Percentiles rank a stretch among this genome's conserved stretches.
Evolutionary conservation across 2,888 invertebrate species (phyloP).

Genomic region (Omphaloscelis lunosa): DNA sequence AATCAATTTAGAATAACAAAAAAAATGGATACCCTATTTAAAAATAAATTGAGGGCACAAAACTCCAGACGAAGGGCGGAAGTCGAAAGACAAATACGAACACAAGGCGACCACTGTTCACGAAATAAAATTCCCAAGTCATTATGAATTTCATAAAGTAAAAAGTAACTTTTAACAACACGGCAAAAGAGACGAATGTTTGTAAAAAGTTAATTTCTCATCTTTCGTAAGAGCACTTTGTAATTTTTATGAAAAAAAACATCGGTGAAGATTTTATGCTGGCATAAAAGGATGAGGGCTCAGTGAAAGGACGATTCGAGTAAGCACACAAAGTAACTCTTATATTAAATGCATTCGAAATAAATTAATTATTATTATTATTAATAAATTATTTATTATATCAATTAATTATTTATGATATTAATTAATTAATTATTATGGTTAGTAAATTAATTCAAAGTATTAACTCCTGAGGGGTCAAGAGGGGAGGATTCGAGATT

Average conservation of each 20-base stretch:
- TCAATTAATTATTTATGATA: no score
- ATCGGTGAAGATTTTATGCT: slow-evolving; percentile 62
- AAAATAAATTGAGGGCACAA: slow-evolving; percentile 54
- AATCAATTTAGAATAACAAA: slow-evolving; percentile 47
- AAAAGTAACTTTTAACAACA: slow-evolving; percentile 75
- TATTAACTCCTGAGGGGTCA: slow-evolving; percentile 20
- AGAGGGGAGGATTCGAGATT: background rate
- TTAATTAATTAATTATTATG: no score
- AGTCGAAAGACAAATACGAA: slow-evolving; percentile 65
- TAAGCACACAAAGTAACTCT: slow-evolving; percentile 12
- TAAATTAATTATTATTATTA: no score
- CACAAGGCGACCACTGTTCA: slow-evolving; percentile 55
- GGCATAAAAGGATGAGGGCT: slow-evolving; percentile 52
- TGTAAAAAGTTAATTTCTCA: slow-evolving; percentile 77
- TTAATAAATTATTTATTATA: no score
- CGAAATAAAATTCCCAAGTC: slow-evolving; percentile 72
- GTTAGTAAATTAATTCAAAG: no score
- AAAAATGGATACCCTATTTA: slow-evolving; percentile 39
- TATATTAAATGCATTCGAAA: slow-evolving; percentile 37
- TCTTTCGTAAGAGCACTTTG: slow-evolving; percentile 70
- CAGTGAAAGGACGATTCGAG: slow-evolving; percentile 15
- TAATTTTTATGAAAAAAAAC: slow-evolving; percentile 64
- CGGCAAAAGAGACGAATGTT: slow-evolving; percentile 71
- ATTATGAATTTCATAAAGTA: slow-evolving; percentile 73
- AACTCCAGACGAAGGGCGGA: slow-evolving; percentile 35